Evolutionary conservation across 1,140 invertebrate genomes (phyloP).

Genomic region (Drosophila rufa): DNA sequence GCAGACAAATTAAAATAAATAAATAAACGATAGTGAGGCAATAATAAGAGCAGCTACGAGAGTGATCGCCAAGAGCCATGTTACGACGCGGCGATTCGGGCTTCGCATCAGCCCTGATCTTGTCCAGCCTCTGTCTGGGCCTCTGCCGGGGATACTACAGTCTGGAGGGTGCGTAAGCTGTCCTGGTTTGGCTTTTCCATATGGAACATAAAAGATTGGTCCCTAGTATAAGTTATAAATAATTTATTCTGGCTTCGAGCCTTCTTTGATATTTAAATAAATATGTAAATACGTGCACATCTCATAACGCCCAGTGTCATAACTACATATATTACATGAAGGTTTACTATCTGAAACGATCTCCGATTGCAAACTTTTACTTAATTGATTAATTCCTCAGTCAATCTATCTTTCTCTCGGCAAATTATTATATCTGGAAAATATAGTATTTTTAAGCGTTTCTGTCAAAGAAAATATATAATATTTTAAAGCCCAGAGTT

Average conservation of each 20-base stretch:
- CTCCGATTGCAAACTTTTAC: not conserved
- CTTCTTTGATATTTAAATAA: too few species aligned
- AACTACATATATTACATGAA: too few species aligned
- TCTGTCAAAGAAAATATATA: too few species aligned
- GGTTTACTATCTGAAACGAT: not conserved
- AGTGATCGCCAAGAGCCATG: slow-evolving; percentile 47
- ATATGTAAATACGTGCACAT: too few species aligned
- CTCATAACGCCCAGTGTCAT: too few species aligned
- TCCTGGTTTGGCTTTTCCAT: too few species aligned
- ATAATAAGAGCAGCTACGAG: slow-evolving; percentile 4
- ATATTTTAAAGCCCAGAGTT: too few species aligned
- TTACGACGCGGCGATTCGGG: slow-evolving; percentile 6
- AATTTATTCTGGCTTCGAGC: too few species aligned
- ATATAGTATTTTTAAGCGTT: too few species aligned
- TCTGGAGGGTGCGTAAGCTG: slow-evolving; percentile 57
- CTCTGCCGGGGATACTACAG: slow-evolving; percentile 47
- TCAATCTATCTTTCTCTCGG: not conserved
- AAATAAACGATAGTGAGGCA: slow-evolving; percentile 9
- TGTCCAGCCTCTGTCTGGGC: slow-evolving; percentile 37
- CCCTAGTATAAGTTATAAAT: too few species aligned
- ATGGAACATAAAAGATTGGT: too few species aligned
- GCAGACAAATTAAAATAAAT: not conserved
- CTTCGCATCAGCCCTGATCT: slow-evolving; percentile 27
- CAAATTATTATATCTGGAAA: too few species aligned
- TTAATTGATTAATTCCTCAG: not conserved